phyloP scores from a whole-genome alignment of 2,113 vertebrate genomes.

The Oncorhynchus nerka region DNA sequence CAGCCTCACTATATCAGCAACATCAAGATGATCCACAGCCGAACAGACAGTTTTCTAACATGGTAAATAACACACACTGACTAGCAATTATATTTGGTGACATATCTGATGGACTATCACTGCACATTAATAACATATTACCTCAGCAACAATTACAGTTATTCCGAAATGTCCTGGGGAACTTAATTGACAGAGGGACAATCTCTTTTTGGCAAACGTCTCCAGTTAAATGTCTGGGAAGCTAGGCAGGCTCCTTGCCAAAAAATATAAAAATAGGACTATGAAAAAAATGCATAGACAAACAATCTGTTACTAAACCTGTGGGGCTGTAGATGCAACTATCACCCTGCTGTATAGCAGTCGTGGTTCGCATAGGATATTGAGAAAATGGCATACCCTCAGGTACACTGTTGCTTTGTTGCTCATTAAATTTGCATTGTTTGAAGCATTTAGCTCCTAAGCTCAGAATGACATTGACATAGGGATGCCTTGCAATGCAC shows the following conservation, averaged over 20 bases:
- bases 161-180: conserved; percentile 38
- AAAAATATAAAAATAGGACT: conserved; percentile 36
- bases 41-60: not conserved
- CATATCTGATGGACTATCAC: conserved; percentile 44
- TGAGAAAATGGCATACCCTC: conserved; percentile 49
- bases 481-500: conserved; percentile 53
- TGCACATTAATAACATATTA: conserved; percentile 51
- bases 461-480: conserved; percentile 54
- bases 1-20: conserved; percentile 18
- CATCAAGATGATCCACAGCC: conserved; percentile 1
- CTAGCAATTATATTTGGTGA: conserved; percentile 35
- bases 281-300: conserved; percentile 53
- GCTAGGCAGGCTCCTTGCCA: conserved; percentile 27
- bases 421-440: conserved; percentile 71
- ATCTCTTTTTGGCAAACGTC: conserved; percentile 44
- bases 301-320: conserved; percentile 43
- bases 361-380: conserved; percentile 19
- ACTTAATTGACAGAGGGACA: conserved; percentile 48
- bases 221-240: conserved; percentile 44
- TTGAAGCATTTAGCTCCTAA: conserved; percentile 65
- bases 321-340: conserved; percentile 23
- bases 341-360: conserved; percentile 43
- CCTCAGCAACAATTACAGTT: conserved; percentile 44
- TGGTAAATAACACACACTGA: conserved; percentile 29
- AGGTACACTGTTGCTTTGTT: conserved; percentile 64